Conservation (phyloP, 1,140 invertebrate species). For the Microplitis demolitor region DNA sequence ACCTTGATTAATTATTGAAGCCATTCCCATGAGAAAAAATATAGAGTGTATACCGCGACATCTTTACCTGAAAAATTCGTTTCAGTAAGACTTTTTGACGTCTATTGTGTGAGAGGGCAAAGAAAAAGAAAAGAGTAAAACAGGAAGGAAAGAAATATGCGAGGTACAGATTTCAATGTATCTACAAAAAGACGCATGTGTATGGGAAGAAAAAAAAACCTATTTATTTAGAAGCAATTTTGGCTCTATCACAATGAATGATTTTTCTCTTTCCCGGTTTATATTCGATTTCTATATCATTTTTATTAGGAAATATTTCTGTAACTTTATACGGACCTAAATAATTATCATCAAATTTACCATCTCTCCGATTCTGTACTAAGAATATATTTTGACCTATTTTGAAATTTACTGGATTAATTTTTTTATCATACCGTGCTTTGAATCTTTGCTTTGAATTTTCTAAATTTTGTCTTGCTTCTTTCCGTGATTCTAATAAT, state of each 20-base stretch:
- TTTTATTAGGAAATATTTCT: constrained; percentile 7
- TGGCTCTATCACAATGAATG: neutral
- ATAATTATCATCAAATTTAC: constrained; percentile 10
- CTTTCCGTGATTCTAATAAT: neutral
- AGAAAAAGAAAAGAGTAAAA: no score
- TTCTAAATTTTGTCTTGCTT: constrained; percentile 1
- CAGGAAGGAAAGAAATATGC: no score
- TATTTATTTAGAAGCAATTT: neutral
- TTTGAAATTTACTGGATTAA: neutral
- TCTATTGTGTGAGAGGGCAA: no score
- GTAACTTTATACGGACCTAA: constrained; percentile 14
- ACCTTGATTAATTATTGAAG: no score
- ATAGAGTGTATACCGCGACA: neutral
- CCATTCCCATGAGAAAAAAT: no score
- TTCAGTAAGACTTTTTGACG: no score
- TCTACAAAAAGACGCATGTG: no score
- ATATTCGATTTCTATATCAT: neutral
- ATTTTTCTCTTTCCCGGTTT: constrained; percentile 12
- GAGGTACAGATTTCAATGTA: no score
- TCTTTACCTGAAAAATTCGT: neutral
- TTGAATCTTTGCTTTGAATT: constrained; percentile 16
- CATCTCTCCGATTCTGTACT: neutral
- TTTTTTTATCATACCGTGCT: constrained; percentile 9
- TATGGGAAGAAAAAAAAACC: neutral
- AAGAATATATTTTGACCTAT: neutral